Evolutionary conservation across 2,888 invertebrate species (phyloP).

Genomic region (Sthenelais limicola): DNA sequence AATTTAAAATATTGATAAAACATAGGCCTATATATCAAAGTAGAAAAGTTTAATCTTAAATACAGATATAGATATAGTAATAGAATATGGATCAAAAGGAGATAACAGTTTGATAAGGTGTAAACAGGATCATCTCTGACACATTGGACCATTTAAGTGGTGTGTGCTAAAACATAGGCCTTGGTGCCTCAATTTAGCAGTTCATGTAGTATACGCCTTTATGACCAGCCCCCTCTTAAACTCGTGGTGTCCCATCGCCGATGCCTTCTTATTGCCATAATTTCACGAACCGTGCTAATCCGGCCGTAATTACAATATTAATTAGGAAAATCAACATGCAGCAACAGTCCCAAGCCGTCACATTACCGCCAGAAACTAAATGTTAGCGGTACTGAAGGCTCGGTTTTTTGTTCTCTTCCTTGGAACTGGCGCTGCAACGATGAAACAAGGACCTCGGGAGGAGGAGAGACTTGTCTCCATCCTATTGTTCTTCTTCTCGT

Average conservation of each 20-base stretch:
- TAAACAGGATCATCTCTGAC: too few relatives aligned
- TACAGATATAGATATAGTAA: too few relatives aligned
- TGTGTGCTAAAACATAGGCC: too few relatives aligned
- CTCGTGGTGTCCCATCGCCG: not conserved
- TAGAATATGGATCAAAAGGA: too few relatives aligned
- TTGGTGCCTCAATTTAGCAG: too few relatives aligned
- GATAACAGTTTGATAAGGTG: too few relatives aligned
- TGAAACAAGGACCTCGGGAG: not conserved
- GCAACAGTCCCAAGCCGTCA: not conserved
- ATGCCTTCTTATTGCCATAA: not conserved
- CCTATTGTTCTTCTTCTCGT: too few relatives aligned
- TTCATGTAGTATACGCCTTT: not conserved
- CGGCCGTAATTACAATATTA: not conserved
- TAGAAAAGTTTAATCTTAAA: too few relatives aligned
- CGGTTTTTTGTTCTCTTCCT: not conserved
- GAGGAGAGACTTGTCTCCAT: not conserved
- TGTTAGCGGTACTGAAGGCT: not conserved
- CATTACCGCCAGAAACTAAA: not conserved
- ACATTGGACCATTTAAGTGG: too few relatives aligned
- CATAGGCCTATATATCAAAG: too few relatives aligned
- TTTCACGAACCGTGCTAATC: not conserved
- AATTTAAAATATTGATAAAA: too few relatives aligned
- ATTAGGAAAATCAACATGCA: slow-evolving; percentile 3
- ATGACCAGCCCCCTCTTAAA: not conserved
- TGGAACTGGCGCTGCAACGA: too few relatives aligned